These are phyloP conservation scores for Phalacrocorax carbo DNA, from an alignment of 2,113 vertebrate species.

Conservation along the genomic window DNA sequence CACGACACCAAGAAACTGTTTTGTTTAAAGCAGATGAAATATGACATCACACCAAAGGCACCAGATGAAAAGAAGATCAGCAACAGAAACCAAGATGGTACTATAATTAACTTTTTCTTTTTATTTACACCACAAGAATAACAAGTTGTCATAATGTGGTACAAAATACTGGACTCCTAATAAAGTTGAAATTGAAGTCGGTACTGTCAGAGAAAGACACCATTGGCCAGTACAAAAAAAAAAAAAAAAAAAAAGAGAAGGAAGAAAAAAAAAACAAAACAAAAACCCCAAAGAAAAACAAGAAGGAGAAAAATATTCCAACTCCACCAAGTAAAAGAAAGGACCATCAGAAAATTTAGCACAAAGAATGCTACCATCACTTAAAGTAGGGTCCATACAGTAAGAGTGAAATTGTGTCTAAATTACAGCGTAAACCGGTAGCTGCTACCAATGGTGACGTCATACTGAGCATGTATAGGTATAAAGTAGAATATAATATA, in stretches of 20 bases:
- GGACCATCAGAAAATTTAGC: conserved; percentile 50
- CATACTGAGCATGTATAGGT: conserved; percentile 55
- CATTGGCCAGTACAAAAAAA: conserved; percentile 61
- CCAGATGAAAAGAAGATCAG: conserved; percentile 9
- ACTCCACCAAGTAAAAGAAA: conserved; percentile 69
- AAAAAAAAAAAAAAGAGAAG: not conserved
- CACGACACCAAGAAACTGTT: accelerated
- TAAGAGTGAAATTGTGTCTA: conserved; percentile 61
- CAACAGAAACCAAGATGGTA: conserved; percentile 36
- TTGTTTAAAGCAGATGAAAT: not conserved
- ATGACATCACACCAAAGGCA: not conserved
- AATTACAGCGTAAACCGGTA: conserved; percentile 59
- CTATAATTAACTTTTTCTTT: conserved; percentile 76
- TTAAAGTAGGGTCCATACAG: conserved; percentile 67
- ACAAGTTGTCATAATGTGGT: conserved; percentile 79
- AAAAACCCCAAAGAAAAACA: conserved; percentile 28
- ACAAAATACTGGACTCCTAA: conserved; percentile 82
- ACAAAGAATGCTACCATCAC: conserved; percentile 73
- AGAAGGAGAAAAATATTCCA: conserved; percentile 56
- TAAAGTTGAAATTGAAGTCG: conserved; percentile 73
- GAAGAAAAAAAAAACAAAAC: no score
- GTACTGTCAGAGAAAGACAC: conserved; percentile 75
- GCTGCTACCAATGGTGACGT: conserved; percentile 57
- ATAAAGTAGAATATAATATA: conserved; percentile 56
- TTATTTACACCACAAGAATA: conserved; percentile 88